Percentiles rank a stretch among this genome's conserved stretches.
phyloP scores from a whole-genome alignment of 2,888 invertebrate genomes.

The Pseudanteris insignis region DNA sequence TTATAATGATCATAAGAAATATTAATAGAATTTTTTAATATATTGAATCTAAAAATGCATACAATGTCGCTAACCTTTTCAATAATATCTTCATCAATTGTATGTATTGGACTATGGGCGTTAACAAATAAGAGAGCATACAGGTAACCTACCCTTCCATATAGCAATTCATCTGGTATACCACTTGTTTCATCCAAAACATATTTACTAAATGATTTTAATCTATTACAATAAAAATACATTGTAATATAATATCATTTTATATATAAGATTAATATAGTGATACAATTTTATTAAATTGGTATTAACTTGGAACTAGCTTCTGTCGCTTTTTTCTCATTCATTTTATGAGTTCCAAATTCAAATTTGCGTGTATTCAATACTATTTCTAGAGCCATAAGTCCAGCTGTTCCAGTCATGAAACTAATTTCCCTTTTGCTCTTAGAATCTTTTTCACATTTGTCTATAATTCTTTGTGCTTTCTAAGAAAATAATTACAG shows the following conservation, averaged over 20 bases:
- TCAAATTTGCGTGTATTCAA: slow-evolving; percentile 60
- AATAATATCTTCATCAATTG: slow-evolving; percentile 71
- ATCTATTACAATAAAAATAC: slow-evolving; percentile 64
- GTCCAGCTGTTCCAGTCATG: slow-evolving; percentile 76
- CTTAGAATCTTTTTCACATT: slow-evolving; percentile 62
- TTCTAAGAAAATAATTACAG: slow-evolving; percentile 7
- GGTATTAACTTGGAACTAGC: slow-evolving; percentile 68
- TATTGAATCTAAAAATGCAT: too few relatives aligned
- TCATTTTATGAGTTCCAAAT: slow-evolving; percentile 15
- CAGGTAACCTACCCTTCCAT: slow-evolving; percentile 86
- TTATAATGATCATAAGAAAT: too few relatives aligned
- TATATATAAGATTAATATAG: too few relatives aligned
- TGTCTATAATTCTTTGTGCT: slow-evolving; percentile 18
- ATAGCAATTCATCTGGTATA: slow-evolving; percentile 83
- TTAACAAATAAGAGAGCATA: slow-evolving; percentile 81
- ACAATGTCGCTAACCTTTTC: slow-evolving; percentile 47
- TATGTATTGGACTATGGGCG: slow-evolving; percentile 71
- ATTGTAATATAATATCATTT: slow-evolving; percentile 1
- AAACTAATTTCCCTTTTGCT: slow-evolving; percentile 71
- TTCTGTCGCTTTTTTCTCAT: slow-evolving; percentile 66
- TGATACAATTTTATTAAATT: not conserved
- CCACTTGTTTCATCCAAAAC: slow-evolving; percentile 69
- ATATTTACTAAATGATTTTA: slow-evolving; percentile 69
- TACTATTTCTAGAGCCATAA: slow-evolving; percentile 72
- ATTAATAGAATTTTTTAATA: not conserved